These are phyloP conservation scores for Copidosoma aretas DNA, from an alignment of 2,888 invertebrate species.

Conservation along the genomic window DNA sequence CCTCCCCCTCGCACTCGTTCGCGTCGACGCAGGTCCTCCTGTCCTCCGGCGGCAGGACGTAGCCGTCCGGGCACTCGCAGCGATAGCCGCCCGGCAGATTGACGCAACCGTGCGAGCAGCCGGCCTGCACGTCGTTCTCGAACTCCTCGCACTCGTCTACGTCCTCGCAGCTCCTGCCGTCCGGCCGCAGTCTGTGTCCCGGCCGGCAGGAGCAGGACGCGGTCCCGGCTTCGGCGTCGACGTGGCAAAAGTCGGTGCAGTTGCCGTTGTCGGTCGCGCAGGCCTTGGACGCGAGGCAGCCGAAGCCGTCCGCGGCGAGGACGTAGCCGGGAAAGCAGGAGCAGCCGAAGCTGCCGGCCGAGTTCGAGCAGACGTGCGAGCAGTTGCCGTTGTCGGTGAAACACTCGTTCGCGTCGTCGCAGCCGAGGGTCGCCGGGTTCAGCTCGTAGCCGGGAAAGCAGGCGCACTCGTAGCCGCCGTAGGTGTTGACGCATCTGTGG, in stretches of 20 bases:
- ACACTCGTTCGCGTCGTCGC: constrained; percentile 63
- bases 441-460: constrained; percentile 63
- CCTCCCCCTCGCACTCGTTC: constrained; percentile 59
- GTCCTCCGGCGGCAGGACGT: constrained; percentile 57
- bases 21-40: constrained; percentile 62
- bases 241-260: constrained; percentile 65
- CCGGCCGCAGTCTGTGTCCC: constrained; percentile 61
- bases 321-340: constrained; percentile 60
- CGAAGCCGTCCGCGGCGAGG: constrained; percentile 49
- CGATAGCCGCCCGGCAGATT: constrained; percentile 66
- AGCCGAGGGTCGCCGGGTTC: constrained; percentile 59
- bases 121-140: constrained; percentile 57
- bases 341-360: constrained; percentile 63
- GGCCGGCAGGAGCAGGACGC: constrained; percentile 66
- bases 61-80: constrained; percentile 65
- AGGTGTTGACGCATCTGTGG: constrained; percentile 62
- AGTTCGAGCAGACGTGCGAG: constrained; percentile 64
- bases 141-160: constrained; percentile 58
- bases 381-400: constrained; percentile 65
- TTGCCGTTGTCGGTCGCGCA: constrained; percentile 56
- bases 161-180: constrained; percentile 56
- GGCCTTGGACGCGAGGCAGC: constrained; percentile 51
- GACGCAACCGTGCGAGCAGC: constrained; percentile 62
- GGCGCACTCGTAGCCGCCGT: constrained; percentile 64
- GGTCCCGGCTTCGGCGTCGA: constrained; percentile 58